A percentile compares a stretch with the other conserved stretches of the same genome.
These are phyloP conservation scores for Drosophila rellima DNA, from an alignment of 2,888 invertebrate species.

Conservation along the genomic window DNA sequence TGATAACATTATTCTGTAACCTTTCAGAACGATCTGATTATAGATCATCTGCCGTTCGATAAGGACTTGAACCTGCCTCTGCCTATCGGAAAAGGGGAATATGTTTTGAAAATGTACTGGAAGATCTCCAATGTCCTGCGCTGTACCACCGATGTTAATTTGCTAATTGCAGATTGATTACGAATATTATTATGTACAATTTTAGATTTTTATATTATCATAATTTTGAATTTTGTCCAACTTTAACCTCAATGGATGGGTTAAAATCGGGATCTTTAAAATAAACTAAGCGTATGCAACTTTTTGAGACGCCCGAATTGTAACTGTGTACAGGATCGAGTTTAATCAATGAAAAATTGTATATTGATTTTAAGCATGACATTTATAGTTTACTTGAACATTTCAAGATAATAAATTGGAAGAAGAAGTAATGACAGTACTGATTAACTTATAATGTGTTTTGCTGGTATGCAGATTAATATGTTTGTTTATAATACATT, in stretches of 20 bases:
- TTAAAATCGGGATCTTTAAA: too few relatives aligned
- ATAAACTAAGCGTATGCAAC: too few relatives aligned
- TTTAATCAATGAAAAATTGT: too few relatives aligned
- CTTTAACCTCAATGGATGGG: too few relatives aligned
- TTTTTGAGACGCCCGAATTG: too few relatives aligned
- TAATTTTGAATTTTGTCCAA: too few relatives aligned
- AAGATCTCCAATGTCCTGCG: not conserved
- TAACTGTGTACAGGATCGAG: too few relatives aligned
- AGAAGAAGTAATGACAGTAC: not conserved
- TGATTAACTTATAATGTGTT: not conserved
- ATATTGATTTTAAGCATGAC: too few relatives aligned
- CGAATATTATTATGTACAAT: not conserved
- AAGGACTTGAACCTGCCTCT: not conserved
- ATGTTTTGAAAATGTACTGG: conserved; percentile 18
- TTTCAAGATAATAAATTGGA: too few relatives aligned
- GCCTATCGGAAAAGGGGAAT: conserved; percentile 9
- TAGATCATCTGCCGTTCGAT: conserved; percentile 16
- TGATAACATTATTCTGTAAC: not conserved
- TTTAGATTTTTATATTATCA: not conserved
- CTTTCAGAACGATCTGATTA: conserved; percentile 31
- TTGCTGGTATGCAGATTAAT: not conserved
- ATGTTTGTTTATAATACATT: not conserved
- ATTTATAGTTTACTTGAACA: too few relatives aligned
- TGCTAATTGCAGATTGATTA: conserved; percentile 3
- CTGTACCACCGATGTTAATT: not conserved